phyloP scores from a whole-genome alignment of 2,888 invertebrate genomes.

The Andrena chrysosceles region DNA sequence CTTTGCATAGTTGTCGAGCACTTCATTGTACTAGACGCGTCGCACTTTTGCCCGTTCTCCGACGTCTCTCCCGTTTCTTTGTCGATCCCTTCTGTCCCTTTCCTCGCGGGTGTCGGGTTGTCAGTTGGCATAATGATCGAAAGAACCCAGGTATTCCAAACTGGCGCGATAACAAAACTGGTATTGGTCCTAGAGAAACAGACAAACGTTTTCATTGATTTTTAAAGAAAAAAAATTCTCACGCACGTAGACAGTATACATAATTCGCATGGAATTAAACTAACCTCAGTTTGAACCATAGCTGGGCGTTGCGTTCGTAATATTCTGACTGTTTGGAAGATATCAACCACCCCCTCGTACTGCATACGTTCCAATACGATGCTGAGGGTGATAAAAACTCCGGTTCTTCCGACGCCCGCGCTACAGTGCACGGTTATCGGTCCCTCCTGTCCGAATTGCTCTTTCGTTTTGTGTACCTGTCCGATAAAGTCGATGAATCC shows the following conservation, averaged over 20 bases:
- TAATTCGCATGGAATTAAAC: constrained; percentile 39
- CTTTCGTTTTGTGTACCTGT: constrained; percentile 99
- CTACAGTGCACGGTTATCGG: constrained; percentile 98
- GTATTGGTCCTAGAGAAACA: constrained; percentile 96
- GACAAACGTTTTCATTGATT: constrained; percentile 52
- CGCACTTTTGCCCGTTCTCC: constrained; percentile 82
- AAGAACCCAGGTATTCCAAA: constrained; percentile 98
- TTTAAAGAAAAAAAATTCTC: not conserved
- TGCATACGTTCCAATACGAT: constrained; percentile 99
- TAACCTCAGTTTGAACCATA: constrained; percentile 99
- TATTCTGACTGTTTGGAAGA: constrained; percentile 99
- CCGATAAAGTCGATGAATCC: constrained; percentile 99
- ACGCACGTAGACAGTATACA: not conserved
- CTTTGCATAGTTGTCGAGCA: constrained; percentile 21
- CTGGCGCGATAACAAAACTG: constrained; percentile 99
- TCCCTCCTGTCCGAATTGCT: constrained; percentile 99
- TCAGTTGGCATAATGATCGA: constrained; percentile 98
- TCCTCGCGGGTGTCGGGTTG: constrained; percentile 83
- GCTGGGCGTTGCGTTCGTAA: constrained; percentile 99
- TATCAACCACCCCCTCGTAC: constrained; percentile 99
- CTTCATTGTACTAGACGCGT: constrained; percentile 78
- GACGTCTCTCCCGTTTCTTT: constrained; percentile 76
- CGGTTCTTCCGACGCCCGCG: constrained; percentile 99
- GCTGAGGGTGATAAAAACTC: constrained; percentile 98
- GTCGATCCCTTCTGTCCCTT: constrained; percentile 79